A percentile compares a stretch with the other conserved stretches of the same genome.
Evolutionary conservation across 2,888 invertebrate species (phyloP).

Genomic region (Himalopsyche tibetana): DNA sequence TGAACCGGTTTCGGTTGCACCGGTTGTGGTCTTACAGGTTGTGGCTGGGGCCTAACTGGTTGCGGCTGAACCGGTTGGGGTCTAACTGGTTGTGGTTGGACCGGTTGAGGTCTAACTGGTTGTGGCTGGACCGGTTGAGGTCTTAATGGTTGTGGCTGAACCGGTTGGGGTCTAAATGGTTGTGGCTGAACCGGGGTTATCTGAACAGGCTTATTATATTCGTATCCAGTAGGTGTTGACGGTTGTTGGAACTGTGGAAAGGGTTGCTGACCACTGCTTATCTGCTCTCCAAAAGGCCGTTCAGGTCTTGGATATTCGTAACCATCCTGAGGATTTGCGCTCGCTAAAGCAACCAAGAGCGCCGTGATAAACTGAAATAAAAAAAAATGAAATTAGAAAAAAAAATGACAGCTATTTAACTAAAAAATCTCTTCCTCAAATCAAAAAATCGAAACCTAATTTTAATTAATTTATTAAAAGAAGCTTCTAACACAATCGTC

Average conservation of each 20-base stretch:
- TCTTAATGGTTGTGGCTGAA: neutral
- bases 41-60: too few species aligned
- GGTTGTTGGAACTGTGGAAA: constrained; percentile 5
- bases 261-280: neutral
- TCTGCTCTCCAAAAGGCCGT: neutral
- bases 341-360: neutral
- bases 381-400: neutral
- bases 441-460: too few species aligned
- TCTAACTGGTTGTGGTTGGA: neutral
- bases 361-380: constrained; percentile 9
- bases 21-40: neutral
- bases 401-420: too few species aligned
- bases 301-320: neutral
- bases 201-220: neutral
- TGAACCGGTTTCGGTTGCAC: neutral
- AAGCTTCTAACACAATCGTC: too few species aligned
- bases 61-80: too few species aligned
- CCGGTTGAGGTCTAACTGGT: neutral
- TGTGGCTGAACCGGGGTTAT: neutral
- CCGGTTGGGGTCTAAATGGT: neutral
- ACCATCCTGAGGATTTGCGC: neutral
- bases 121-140: neutral
- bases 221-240: neutral
- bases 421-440: too few species aligned
- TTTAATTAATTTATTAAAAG: too few species aligned